A percentile compares a stretch with the other conserved stretches of the same genome.
Evolutionary conservation across 2,888 invertebrate species (phyloP).

Genomic region (Cheiracanthium punctorium): DNA sequence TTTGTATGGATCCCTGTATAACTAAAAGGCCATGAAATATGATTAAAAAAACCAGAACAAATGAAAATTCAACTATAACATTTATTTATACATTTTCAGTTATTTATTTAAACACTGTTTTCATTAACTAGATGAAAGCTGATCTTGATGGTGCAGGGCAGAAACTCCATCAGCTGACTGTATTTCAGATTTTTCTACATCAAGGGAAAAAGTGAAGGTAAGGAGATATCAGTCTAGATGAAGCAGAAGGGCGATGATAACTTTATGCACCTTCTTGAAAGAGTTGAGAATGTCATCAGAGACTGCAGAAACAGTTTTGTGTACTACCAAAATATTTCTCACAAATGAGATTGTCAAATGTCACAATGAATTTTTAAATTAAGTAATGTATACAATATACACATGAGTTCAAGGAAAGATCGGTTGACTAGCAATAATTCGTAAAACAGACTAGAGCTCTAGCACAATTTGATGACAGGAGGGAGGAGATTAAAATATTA

Average conservation of each 20-base stretch:
- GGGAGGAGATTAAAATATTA: too few species aligned
- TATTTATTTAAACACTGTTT: conserved; percentile 1
- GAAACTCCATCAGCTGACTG: conserved; percentile 15
- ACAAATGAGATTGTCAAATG: neutral
- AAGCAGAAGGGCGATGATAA: neutral
- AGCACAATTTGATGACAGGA: neutral
- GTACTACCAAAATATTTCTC: neutral
- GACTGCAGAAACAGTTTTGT: neutral
- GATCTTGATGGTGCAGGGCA: conserved; percentile 11
- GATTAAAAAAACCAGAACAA: too few species aligned
- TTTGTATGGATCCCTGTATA: too few species aligned
- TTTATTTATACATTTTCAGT: conserved; percentile 5
- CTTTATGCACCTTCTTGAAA: neutral
- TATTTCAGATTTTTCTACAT: neutral
- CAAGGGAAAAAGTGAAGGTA: too few species aligned
- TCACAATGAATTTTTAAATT: neutral
- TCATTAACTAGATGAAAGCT: conserved; percentile 12
- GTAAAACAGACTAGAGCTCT: neutral
- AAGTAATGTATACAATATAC: neutral
- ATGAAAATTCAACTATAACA: conserved; percentile 9
- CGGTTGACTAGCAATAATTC: neutral
- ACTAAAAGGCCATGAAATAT: too few species aligned
- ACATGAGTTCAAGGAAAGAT: neutral
- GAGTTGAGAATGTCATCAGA: neutral
- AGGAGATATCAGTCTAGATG: neutral